These are phyloP conservation scores for Pseudomyrmex flavicornis DNA, from an alignment of 1,140 invertebrate species.

Conservation along the genomic window DNA sequence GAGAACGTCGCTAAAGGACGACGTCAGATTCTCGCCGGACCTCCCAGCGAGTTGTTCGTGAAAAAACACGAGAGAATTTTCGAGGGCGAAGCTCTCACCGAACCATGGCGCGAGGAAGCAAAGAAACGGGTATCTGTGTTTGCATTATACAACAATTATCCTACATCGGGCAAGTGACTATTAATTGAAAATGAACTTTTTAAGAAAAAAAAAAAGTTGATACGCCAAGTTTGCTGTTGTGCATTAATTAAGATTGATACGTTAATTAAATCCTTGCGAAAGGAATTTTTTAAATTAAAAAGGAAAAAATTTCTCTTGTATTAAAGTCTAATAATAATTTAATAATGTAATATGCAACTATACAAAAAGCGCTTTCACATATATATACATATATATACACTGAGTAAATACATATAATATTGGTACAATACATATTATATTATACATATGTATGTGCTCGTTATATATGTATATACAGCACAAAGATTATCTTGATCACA, in stretches of 20 bases:
- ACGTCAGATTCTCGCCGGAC: slow-evolving; percentile 65
- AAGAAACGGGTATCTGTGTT: slow-evolving; percentile 47
- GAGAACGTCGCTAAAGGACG: slow-evolving; percentile 47
- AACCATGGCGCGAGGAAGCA: slow-evolving; percentile 49
- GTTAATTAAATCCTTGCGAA: slow-evolving; percentile 21
- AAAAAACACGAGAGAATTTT: slow-evolving; percentile 74
- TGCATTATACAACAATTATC: background rate
- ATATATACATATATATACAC: no score
- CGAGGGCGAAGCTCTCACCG: slow-evolving; percentile 71
- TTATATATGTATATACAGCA: no score
- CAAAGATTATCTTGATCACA: no score
- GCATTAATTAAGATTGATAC: slow-evolving; percentile 24
- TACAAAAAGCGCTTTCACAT: no score
- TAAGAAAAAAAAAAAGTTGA: background rate
- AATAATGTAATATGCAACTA: background rate
- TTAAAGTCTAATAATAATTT: slow-evolving; percentile 32
- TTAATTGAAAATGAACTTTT: slow-evolving; percentile 5
- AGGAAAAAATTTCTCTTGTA: background rate
- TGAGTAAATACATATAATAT: no score
- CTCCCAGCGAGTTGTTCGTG: slow-evolving; percentile 68
- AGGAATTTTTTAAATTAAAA: background rate
- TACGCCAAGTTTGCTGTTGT: no score
- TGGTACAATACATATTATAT: no score
- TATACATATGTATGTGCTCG: no score
- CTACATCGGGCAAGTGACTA: background rate